Conservation (phyloP, 2,797 vertebrate species). For the Australoheros facetus region DNA sequence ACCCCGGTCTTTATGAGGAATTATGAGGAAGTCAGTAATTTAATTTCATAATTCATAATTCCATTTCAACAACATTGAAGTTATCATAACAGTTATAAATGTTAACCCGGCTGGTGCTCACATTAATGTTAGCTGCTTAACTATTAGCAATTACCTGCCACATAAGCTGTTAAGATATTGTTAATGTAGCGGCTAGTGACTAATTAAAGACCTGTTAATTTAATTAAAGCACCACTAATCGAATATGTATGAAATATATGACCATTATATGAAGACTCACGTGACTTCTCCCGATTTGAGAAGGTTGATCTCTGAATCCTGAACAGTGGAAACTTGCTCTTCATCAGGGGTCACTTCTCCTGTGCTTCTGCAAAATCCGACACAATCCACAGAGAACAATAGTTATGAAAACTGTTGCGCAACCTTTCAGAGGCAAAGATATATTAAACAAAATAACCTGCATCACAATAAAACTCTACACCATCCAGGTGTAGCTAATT, state of each 20-base stretch:
- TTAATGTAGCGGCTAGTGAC: no score
- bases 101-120: no score
- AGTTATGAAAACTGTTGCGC: not conserved
- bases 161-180: no score
- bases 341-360: slow-evolving; percentile 84
- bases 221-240: not conserved
- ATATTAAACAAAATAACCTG: not conserved
- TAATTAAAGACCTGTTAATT: not conserved
- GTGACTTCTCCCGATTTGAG: slow-evolving; percentile 92
- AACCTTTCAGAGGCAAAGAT: not conserved
- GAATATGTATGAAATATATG: not conserved
- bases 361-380: slow-evolving; percentile 59
- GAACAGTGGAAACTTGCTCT: slow-evolving; percentile 79
- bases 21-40: no score
- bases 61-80: no score
- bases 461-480: not conserved
- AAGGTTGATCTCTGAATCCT: slow-evolving; percentile 92
- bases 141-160: no score
- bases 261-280: slow-evolving; percentile 77
- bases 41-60: no score
- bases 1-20: no score
- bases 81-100: no score
- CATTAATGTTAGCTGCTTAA: no score
- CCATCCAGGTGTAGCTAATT: not conserved
- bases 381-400: not conserved